A percentile compares a stretch with the other conserved stretches of the same genome.
Conservation (phyloP, 2,888 invertebrate genomes). For the Hololepta plana region DNA sequence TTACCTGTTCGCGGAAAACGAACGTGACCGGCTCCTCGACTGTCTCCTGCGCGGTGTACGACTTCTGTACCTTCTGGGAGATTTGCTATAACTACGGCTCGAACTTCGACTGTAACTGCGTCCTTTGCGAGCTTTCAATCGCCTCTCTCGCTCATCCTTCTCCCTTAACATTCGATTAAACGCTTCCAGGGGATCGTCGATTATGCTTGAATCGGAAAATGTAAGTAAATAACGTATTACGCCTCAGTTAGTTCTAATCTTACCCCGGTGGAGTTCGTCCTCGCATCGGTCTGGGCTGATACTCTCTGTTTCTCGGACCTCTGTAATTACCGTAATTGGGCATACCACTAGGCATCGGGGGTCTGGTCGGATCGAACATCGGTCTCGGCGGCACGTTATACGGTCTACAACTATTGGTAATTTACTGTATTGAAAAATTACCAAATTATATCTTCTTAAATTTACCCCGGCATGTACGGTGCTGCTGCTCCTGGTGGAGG, state of each 20-base stretch:
- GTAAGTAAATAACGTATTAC: too few relatives aligned
- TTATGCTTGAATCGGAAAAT: constrained; percentile 41
- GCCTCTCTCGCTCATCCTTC: constrained; percentile 56
- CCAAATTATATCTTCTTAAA: constrained; percentile 6
- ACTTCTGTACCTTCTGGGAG: constrained; percentile 26
- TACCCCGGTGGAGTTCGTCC: constrained; percentile 30
- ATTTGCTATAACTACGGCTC: constrained; percentile 27
- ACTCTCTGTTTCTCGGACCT: constrained; percentile 12
- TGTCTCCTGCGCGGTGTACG: constrained; percentile 20
- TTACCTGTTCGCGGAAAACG: constrained; percentile 4
- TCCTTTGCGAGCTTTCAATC: constrained; percentile 34
- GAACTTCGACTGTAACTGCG: constrained; percentile 29
- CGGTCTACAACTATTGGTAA: too few relatives aligned
- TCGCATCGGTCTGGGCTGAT: constrained; percentile 23
- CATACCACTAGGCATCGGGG: constrained; percentile 19
- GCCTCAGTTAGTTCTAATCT: too few relatives aligned
- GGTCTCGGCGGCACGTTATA: constrained; percentile 21
- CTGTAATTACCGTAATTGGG: constrained; percentile 16
- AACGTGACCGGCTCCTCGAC: constrained; percentile 21
- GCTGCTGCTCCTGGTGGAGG: constrained; percentile 23
- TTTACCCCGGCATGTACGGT: constrained; percentile 22
- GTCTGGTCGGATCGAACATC: constrained; percentile 21
- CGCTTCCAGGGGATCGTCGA: constrained; percentile 72
- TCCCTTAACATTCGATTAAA: constrained; percentile 75
- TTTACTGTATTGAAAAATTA: too few relatives aligned